Evolutionary conservation across 2,113 vertebrate genomes (phyloP).

Genomic region (Heterocephalus glaber): DNA sequence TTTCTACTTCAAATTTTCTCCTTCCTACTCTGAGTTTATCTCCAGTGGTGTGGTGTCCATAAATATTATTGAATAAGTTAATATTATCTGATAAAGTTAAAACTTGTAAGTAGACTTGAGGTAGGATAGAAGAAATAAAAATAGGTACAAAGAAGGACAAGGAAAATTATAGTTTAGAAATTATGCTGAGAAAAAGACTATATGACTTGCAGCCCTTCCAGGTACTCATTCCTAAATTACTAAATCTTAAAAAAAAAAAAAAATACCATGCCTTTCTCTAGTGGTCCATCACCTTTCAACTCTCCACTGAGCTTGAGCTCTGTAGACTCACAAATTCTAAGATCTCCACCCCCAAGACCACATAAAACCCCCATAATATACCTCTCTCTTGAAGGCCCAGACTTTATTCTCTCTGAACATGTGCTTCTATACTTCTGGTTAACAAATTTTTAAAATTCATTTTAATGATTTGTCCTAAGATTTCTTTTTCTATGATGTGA

Average conservation of each 20-base stretch:
- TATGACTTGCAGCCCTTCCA: background rate
- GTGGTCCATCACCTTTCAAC: background rate
- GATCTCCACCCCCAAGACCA: background rate
- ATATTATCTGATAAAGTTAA: background rate
- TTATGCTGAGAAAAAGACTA: background rate
- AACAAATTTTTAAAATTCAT: background rate
- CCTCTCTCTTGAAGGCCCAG: background rate
- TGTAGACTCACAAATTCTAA: background rate
- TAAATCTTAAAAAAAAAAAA: background rate
- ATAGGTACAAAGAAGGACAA: background rate
- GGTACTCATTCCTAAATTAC: background rate
- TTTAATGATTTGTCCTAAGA: background rate
- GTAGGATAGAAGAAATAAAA: background rate
- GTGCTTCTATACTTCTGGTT: background rate
- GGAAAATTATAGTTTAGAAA: background rate
- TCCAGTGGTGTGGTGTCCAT: background rate
- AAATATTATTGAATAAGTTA: background rate
- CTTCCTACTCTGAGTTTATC: background rate
- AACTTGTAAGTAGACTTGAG: background rate
- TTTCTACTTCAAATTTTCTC: background rate
- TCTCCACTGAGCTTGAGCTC: background rate
- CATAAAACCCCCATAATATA: background rate
- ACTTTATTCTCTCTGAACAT: background rate
- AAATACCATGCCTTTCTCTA: background rate
- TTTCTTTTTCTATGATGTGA: background rate